Conservation (phyloP, 2,888 invertebrate species). For the Anthophora plumipes region DNA sequence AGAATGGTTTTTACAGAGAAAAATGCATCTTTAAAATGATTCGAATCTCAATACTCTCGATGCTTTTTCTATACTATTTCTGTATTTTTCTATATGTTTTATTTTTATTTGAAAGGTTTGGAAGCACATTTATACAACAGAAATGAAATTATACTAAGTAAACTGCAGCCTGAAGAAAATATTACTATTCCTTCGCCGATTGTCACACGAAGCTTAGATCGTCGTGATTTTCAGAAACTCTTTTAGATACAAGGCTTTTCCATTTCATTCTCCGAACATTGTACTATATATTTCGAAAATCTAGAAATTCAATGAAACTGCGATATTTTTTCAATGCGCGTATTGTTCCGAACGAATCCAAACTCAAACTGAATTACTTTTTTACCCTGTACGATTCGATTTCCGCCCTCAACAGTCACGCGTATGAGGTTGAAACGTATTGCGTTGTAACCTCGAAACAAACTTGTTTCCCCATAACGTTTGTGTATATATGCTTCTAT, state of each 20-base stretch:
- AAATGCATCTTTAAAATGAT: too few species aligned
- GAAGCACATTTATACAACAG: neutral
- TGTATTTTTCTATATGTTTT: too few species aligned
- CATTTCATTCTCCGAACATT: neutral
- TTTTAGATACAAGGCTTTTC: neutral
- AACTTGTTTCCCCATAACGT: neutral
- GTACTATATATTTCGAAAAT: neutral
- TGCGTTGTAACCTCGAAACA: neutral
- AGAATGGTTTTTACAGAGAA: too few species aligned
- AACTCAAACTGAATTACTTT: constrained; percentile 29
- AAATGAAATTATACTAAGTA: neutral
- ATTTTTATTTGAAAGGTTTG: neutral
- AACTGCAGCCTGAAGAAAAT: too few species aligned
- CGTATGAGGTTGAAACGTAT: neutral
- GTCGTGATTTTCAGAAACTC: neutral
- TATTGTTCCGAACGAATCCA: constrained; percentile 19
- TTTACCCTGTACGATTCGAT: constrained; percentile 22
- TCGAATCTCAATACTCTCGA: too few species aligned
- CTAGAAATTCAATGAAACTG: constrained; percentile 19
- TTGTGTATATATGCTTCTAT: neutral
- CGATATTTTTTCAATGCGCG: constrained; percentile 13
- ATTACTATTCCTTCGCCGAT: too few species aligned
- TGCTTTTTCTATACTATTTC: too few species aligned
- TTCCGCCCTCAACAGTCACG: neutral
- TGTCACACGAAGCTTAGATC: too few species aligned